phyloP scores from a whole-genome alignment of 2,888 invertebrate genomes.

The Phytoseiulus persimilis region DNA sequence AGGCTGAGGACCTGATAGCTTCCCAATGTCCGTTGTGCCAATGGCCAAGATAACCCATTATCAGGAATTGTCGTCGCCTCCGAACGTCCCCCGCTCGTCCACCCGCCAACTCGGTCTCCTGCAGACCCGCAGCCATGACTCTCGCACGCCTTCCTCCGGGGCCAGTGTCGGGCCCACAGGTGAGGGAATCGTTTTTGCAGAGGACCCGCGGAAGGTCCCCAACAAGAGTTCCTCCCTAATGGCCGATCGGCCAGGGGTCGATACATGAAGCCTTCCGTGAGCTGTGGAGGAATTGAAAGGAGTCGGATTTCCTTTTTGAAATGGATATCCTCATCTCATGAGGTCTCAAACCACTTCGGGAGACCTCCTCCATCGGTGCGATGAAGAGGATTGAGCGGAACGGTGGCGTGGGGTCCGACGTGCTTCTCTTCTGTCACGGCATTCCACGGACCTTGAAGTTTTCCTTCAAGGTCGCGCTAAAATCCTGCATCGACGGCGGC shows the following conservation, averaged over 20 bases:
- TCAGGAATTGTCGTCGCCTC: slow-evolving; percentile 5
- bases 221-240: background rate
- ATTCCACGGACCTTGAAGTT: too few relatives aligned
- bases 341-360: too few relatives aligned
- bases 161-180: background rate
- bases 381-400: too few relatives aligned
- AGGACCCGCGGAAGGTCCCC: background rate
- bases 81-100: background rate
- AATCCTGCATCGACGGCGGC: background rate
- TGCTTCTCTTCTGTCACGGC: too few relatives aligned
- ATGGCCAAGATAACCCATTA: slow-evolving; percentile 5
- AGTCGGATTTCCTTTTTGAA: too few relatives aligned
- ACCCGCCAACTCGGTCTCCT: background rate
- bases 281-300: too few relatives aligned
- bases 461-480: background rate
- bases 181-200: background rate
- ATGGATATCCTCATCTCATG: too few relatives aligned
- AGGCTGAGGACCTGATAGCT: background rate
- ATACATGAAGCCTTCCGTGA: too few relatives aligned
- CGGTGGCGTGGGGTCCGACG: too few relatives aligned
- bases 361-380: too few relatives aligned
- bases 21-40: background rate
- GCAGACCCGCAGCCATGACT: background rate
- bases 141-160: background rate
- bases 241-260: background rate